These are phyloP conservation scores for Syrrhaptes paradoxus DNA, from an alignment of 2,113 vertebrate genomes.

Conservation along the genomic window DNA sequence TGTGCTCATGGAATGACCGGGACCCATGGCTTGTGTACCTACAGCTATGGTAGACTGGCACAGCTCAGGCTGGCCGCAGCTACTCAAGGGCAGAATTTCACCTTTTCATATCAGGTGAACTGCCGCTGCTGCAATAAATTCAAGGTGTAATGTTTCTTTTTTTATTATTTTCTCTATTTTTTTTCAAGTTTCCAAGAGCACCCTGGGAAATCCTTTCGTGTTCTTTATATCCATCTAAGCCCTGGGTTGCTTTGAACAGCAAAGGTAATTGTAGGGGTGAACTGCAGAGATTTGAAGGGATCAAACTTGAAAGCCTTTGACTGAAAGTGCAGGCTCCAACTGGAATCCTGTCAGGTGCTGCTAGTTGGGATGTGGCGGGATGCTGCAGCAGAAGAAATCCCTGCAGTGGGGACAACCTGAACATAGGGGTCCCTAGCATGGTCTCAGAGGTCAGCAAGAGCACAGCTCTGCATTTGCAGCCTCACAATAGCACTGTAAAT, in stretches of 20 bases:
- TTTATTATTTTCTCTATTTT: background rate
- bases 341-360: slow-evolving; percentile 59
- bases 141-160: background rate
- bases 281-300: slow-evolving; percentile 69
- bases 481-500: background rate
- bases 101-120: background rate
- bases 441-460: background rate
- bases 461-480: background rate
- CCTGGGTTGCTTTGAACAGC: slow-evolving; percentile 63
- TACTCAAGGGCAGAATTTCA: background rate
- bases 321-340: slow-evolving; percentile 63
- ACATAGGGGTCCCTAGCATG: background rate
- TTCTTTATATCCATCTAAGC: slow-evolving; percentile 66
- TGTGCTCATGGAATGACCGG: accelerated
- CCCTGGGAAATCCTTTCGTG: slow-evolving; percentile 55
- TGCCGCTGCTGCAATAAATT: background rate
- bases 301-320: slow-evolving; percentile 68
- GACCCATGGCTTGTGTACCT: background rate
- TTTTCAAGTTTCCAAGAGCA: background rate
- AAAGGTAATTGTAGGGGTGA: slow-evolving; percentile 56
- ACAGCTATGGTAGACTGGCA: background rate
- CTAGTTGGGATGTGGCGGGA: background rate
- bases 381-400: background rate
- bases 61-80: background rate
- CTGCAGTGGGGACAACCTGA: background rate